Base-by-base conservation (phyloP, 2,113 vertebrate species). In the Apteryx mantelli region DNA sequence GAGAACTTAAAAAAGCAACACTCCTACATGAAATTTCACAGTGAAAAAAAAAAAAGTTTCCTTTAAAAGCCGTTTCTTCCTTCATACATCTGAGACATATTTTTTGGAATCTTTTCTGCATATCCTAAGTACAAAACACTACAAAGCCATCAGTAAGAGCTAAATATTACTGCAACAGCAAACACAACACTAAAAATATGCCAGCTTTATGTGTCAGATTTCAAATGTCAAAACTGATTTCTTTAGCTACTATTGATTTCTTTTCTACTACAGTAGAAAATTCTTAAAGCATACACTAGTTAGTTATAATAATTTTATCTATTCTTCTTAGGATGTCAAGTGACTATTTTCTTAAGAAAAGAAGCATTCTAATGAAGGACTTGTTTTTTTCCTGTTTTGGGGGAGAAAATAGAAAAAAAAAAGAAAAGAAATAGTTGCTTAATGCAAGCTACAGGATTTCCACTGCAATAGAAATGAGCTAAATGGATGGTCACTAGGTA, bases 1-100 rank as follows among this genome's bases (percentile, higher is more conserved):
- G 21, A 38, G 83, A 89, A 65, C 74, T 94, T 93, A 58, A 96
- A 96, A 96, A 95, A 87, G 75, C 71, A 95, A 95, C 70, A 91
- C 89, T 91, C 89, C 93, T 86, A 96, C 91, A 89, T 53, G 44
- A 93, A 92, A 84, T 93, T 82, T 94, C 65, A 88, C 69, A 89
- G 60, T n/a, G 38, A 58, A 75, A 66, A 81, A 76, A 52, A n/a
- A 19, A 61, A 44, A 58, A 36, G 7, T 58, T 95, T 81, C 79
- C 56, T 94, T 92, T 95, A 69, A 90, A 91, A 69, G 7, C 4
- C 9, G 88, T 93, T 81, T 76, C 26, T 86, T 42, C 61, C 58
- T 82, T 82, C 50, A 18, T 52, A 42, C 79, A 25, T 79, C 66
- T 89, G 48, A 92, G 69, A 65, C 25, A 34, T 74, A 71, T 86